phyloP scores from a whole-genome alignment of 1,140 invertebrate species.

The Acromyrmex echinatior region DNA sequence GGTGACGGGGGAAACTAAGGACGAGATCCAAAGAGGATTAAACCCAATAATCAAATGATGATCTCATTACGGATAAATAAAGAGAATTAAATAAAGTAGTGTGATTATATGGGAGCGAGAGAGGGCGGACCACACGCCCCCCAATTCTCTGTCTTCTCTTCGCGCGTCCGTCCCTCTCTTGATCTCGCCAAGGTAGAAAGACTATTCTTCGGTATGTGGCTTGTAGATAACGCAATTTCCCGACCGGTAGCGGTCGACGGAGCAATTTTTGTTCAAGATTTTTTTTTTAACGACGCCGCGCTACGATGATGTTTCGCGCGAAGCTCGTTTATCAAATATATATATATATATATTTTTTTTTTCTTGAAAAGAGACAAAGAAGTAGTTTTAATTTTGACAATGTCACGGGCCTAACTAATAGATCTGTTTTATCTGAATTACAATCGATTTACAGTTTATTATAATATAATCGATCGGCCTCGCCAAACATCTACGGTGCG shows the following conservation, averaged over 20 bases:
- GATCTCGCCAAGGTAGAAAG: conserved; percentile 3
- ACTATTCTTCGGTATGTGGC: conserved; percentile 48
- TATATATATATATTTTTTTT: neutral
- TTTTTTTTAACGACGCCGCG: conserved; percentile 52
- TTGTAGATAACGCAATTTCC: conserved; percentile 71
- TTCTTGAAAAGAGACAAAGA: neutral
- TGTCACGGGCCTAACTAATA: neutral
- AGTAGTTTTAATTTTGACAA: neutral
- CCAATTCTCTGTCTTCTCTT: conserved; percentile 34
- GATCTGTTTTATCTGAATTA: neutral
- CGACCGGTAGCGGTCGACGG: conserved; percentile 45
- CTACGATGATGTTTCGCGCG: conserved; percentile 52
- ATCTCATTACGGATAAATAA: conserved; percentile 86
- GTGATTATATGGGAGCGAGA: conserved; percentile 78
- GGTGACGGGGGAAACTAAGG: conserved; percentile 79
- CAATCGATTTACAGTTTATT: conserved; percentile 3
- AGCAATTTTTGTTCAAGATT: conserved; percentile 63
- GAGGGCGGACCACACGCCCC: conserved; percentile 25
- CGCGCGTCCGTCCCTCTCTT: conserved; percentile 21
- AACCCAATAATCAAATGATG: conserved; percentile 87
- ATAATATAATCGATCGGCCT: conserved; percentile 18
- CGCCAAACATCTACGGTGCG: conserved; percentile 27
- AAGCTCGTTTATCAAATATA: neutral
- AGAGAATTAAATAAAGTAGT: conserved; percentile 86
- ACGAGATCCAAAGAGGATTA: conserved; percentile 87